Percentiles rank a stretch among this genome's conserved stretches.
Conservation (phyloP, 2,113 vertebrate genomes). For the Promerops cafer region DNA sequence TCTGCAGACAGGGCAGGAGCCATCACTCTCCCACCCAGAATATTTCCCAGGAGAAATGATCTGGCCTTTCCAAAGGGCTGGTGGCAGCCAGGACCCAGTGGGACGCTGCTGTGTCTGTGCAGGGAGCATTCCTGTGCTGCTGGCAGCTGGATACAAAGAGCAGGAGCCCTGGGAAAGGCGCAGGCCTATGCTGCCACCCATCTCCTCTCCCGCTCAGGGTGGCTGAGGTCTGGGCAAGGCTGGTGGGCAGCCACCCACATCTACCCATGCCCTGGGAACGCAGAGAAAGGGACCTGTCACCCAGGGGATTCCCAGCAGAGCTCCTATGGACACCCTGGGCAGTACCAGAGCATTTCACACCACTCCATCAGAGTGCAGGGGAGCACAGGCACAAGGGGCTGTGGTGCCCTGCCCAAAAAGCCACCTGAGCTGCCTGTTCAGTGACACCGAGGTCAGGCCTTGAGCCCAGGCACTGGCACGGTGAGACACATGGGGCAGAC, state of each 20-base stretch:
- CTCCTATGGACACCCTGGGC: not conserved
- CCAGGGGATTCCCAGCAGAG: not conserved
- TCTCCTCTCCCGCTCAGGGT: not conserved
- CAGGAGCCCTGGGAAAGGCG: not conserved
- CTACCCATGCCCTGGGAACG: accelerated
- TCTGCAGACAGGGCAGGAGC: not conserved
- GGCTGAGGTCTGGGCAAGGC: not conserved
- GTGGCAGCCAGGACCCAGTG: not conserved
- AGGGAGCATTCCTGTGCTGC: accelerated
- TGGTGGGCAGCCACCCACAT: not conserved
- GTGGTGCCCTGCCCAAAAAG: not conserved
- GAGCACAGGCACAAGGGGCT: not conserved
- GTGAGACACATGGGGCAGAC: not conserved
- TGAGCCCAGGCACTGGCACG: accelerated
- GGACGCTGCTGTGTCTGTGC: not conserved
- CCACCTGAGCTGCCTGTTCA: not conserved
- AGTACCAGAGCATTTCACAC: accelerated
- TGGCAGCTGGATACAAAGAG: not conserved
- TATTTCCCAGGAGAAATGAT: not conserved
- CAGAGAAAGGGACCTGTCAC: not conserved
- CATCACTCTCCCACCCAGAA: not conserved
- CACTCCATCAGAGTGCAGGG: accelerated
- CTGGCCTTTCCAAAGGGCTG: not conserved
- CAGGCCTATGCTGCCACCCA: accelerated
- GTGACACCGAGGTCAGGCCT: not conserved